phyloP scores from a whole-genome alignment of 2,113 vertebrate genomes.

The Phyllopteryx taeniolatus region DNA sequence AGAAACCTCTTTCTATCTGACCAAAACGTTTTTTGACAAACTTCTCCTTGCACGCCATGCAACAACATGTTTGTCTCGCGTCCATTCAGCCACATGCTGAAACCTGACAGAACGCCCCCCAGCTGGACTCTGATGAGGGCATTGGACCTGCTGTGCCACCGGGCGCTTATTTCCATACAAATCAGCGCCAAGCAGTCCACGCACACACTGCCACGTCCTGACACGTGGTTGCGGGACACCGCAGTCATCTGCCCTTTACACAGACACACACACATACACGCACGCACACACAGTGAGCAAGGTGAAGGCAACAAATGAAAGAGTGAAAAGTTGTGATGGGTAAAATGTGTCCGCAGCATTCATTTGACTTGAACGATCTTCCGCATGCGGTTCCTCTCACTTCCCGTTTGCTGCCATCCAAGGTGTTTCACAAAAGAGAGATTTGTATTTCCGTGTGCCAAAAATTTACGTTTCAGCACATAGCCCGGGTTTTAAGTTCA shows the following conservation, averaged over 20 bases:
- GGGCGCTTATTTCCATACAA: constrained; percentile 70
- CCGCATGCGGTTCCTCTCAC: constrained; percentile 12
- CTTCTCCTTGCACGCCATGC: not conserved
- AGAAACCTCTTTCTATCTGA: no score
- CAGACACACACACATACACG: constrained; percentile 1
- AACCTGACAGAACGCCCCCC: constrained; percentile 40
- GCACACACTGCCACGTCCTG: not conserved
- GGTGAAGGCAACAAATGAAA: not conserved
- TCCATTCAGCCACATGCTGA: constrained; percentile 16
- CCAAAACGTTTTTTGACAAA: no score
- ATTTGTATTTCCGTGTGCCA: constrained; percentile 34
- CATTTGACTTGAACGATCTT: constrained; percentile 38
- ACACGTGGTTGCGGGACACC: not conserved
- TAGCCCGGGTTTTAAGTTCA: no score
- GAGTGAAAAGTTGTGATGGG: not conserved
- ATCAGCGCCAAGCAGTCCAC: constrained; percentile 49
- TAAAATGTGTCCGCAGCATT: not conserved
- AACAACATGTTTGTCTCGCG: not conserved
- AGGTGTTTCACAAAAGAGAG: not conserved
- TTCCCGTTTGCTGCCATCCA: constrained; percentile 1
- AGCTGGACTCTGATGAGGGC: constrained; percentile 60
- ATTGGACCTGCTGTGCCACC: constrained; percentile 61
- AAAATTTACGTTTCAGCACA: constrained; percentile 29
- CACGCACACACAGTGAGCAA: not conserved
- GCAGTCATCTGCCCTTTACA: constrained; percentile 2